phyloP scores from a whole-genome alignment of 2,888 invertebrate genomes.

The Catocala sponsa region DNA sequence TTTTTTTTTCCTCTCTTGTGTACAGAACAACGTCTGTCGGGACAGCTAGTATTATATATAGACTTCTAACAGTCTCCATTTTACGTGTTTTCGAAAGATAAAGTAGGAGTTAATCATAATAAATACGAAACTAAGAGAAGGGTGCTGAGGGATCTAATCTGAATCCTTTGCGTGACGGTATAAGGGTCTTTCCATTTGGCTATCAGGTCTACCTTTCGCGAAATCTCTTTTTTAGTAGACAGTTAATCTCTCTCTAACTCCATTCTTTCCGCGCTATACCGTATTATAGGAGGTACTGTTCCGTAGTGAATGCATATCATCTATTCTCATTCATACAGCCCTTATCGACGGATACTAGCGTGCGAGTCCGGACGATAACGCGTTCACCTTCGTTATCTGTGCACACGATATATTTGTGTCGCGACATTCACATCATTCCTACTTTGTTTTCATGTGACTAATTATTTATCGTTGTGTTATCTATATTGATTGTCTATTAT shows the following conservation, averaged over 20 bases:
- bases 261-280: background rate
- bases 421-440: slow-evolving; percentile 24
- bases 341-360: slow-evolving; percentile 48
- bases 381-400: slow-evolving; percentile 40
- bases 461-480: background rate
- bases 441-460: slow-evolving; percentile 8
- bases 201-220: no score
- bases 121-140: no score
- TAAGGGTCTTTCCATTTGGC: no score
- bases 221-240: background rate
- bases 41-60: no score
- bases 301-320: slow-evolving; percentile 13
- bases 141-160: no score
- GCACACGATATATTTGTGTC: slow-evolving; percentile 17
- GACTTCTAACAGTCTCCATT: no score
- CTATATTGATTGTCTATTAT: no score
- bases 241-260: slow-evolving; percentile 4
- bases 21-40: no score
- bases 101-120: no score
- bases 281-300: slow-evolving; percentile 8
- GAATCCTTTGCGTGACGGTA: no score
- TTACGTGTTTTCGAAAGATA: no score
- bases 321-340: slow-evolving; percentile 24
- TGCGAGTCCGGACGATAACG: slow-evolving; percentile 28
- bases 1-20: no score